These are phyloP conservation scores for Lophius piscatorius DNA, from an alignment of 2,113 vertebrate species.

Conservation along the genomic window DNA sequence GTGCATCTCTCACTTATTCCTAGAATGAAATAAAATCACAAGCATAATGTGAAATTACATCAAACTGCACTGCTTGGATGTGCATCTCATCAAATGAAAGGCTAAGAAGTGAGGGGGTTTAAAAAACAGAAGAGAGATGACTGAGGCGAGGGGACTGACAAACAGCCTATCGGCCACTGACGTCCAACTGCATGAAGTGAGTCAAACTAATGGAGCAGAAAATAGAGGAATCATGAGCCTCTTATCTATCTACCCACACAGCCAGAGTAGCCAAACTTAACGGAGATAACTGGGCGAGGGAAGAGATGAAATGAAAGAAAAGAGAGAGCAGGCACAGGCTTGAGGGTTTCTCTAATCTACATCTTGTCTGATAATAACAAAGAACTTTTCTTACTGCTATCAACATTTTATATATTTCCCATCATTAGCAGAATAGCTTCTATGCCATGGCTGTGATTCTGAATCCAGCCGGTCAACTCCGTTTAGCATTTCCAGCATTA, in stretches of 20 bases:
- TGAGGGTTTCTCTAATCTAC: conserved; percentile 47
- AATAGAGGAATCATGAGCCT: conserved; percentile 69
- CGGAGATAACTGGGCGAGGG: conserved; percentile 27
- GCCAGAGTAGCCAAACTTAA: conserved; percentile 51
- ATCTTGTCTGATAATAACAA: conserved; percentile 51
- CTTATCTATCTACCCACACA: conserved; percentile 58
- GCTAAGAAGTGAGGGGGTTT: conserved; percentile 9
- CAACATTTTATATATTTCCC: conserved; percentile 53
- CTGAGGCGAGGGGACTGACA: conserved; percentile 7
- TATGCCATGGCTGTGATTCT: conserved; percentile 31
- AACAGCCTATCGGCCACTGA: conserved; percentile 35
- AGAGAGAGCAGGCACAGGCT: conserved; percentile 40
- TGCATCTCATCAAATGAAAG: not conserved
- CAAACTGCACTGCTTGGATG: not conserved
- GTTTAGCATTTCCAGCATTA: conserved; percentile 54
- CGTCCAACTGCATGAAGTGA: conserved; percentile 37
- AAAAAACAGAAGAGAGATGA: conserved; percentile 30
- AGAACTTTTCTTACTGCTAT: conserved; percentile 47
- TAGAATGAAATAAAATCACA: no score
- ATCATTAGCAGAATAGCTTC: no score
- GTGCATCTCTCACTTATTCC: no score
- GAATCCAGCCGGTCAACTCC: conserved; percentile 50
- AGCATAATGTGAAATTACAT: no score
- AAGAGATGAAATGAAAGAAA: conserved; percentile 24
- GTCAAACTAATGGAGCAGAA: conserved; percentile 72